These are phyloP conservation scores for Fragum fragum DNA, from an alignment of 2,888 invertebrate species.

Conservation along the genomic window DNA sequence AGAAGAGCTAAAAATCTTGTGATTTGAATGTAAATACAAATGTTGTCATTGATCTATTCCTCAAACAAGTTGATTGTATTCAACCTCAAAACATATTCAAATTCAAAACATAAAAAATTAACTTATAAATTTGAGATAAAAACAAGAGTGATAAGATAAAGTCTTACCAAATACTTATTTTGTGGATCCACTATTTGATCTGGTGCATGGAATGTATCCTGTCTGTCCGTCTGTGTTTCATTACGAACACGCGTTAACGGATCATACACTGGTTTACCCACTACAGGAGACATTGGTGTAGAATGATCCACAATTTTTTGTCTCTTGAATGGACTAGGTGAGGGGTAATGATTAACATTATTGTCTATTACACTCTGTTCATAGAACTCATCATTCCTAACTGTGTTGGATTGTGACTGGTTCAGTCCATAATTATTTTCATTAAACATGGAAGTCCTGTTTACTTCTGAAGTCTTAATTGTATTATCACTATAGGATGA, in stretches of 20 bases:
- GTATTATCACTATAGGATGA: conserved; percentile 55
- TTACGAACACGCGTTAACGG: conserved; percentile 30
- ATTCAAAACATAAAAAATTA: too few relatives aligned
- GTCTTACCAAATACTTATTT: conserved; percentile 66
- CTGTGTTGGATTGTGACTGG: conserved; percentile 47
- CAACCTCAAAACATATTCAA: too few relatives aligned
- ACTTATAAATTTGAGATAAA: too few relatives aligned
- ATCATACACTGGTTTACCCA: conserved; percentile 14
- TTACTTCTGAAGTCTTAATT: not conserved
- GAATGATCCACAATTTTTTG: conserved; percentile 78
- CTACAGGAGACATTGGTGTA: conserved; percentile 70
- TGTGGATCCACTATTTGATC: conserved; percentile 57
- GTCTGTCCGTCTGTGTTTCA: conserved; percentile 52
- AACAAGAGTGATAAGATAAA: too few relatives aligned
- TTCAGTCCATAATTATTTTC: conserved; percentile 55
- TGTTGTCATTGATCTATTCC: too few relatives aligned
- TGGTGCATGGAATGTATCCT: conserved; percentile 59
- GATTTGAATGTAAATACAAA: too few relatives aligned
- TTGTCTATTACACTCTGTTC: conserved; percentile 52
- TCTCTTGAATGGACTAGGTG: conserved; percentile 74
- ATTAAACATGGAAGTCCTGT: not conserved
- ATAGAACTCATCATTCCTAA: conserved; percentile 67
- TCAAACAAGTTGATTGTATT: too few relatives aligned
- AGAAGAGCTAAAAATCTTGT: too few relatives aligned
- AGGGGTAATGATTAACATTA: conserved; percentile 57